Evolutionary conservation across 2,888 invertebrate genomes (phyloP).

Genomic region (Unio pictorum): DNA sequence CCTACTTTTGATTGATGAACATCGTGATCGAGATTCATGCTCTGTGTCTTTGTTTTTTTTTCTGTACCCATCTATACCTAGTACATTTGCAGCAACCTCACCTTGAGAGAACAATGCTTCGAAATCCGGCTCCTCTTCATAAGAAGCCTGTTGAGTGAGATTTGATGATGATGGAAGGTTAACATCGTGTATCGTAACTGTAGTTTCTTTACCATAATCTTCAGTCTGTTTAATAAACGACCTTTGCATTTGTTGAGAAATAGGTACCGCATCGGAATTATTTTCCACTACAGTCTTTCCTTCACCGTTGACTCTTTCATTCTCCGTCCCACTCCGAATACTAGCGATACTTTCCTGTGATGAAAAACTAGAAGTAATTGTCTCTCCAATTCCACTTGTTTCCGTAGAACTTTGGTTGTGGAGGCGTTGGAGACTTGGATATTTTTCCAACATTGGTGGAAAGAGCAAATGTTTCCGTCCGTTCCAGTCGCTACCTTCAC

Average conservation of each 20-base stretch:
- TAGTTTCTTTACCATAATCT: too few species aligned
- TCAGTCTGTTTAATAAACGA: too few species aligned
- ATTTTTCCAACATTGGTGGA: constrained; percentile 17
- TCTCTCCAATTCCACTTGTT: constrained; percentile 62
- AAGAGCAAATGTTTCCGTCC: background rate
- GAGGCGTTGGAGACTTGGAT: constrained; percentile 38
- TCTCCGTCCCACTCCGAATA: constrained; percentile 26
- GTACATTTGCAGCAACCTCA: constrained; percentile 3
- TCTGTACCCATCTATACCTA: background rate
- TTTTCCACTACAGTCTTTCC: background rate
- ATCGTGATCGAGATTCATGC: constrained; percentile 35
- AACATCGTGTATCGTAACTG: too few species aligned
- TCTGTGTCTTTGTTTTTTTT: constrained; percentile 50
- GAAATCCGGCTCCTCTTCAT: constrained; percentile 34
- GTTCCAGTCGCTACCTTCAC: too few species aligned
- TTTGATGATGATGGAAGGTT: background rate
- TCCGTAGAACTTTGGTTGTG: constrained; percentile 64
- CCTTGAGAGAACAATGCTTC: constrained; percentile 41
- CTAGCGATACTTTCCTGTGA: constrained; percentile 62
- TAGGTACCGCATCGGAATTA: too few species aligned
- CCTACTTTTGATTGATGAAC: constrained; percentile 34
- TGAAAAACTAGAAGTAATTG: constrained; percentile 59
- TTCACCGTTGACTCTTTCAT: background rate
- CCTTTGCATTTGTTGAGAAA: too few species aligned
- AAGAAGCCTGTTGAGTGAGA: background rate